Evolutionary conservation across 2,797 vertebrate genomes (phyloP), one percentile per base, ranked within the genome.

Genomic region (Silurus aristotelis): DNA sequence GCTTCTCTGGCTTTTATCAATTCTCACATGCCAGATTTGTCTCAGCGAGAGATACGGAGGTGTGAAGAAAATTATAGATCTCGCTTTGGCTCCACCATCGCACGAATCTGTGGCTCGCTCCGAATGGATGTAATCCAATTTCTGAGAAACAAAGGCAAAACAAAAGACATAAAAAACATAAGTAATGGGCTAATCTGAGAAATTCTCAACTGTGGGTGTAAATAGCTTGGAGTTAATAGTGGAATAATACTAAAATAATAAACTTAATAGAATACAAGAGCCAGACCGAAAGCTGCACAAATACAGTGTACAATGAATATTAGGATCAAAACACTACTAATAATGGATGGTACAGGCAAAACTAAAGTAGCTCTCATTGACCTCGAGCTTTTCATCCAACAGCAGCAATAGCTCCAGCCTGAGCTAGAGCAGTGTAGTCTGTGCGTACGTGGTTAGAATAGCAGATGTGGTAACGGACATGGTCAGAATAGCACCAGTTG

Each of bases 61-160:
- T 86, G 85, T 87, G 68, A 87, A 80, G 31, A n/a, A 83, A 83
- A 87, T 83, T 43, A 87, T 60, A 22, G 83, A 87, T n/a, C 87
- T 86, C 60, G 43, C 12, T 87, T 83, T 79, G 77, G 87, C 83
- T 87, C 79, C 84, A 0, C 31, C 20, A 7, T 77, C 83, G 22
- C 66, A 20, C 20, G 43, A 73, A 87, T 83, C 73, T 82, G 81
- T 83, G 27, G 75, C 68, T 66, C 46, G 46, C 77, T 80, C 48
- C 63, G 61, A 77, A 82, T 80, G 83, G 70, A 83, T 82, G 17
- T 14, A 1, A 63, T 87, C 86, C 84, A 87, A 84, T 85, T 79
- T 86, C 61, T 52, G 58, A 15, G 43, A 73, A 87, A 85, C 80
- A 68, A 61, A 56, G 43, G 46, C 60, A 13, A 61, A 72, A 60